Base-by-base conservation (phyloP, 2,797 vertebrate species). In the Bovichtus variegatus region DNA sequence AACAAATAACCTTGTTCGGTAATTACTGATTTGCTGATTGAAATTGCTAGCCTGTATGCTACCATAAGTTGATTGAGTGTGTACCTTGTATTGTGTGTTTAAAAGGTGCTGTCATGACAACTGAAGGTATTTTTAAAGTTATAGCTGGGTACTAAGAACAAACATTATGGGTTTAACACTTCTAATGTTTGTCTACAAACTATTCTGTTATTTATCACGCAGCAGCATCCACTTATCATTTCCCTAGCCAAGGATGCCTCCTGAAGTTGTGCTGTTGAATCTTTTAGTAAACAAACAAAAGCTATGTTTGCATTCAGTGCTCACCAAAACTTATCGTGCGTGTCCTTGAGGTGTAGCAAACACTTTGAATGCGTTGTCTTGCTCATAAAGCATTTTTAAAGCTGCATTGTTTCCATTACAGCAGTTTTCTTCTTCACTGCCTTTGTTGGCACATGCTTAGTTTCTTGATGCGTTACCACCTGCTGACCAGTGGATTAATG, bases 61-160 rank as follows among this genome's bases (percentile, higher is more conserved):
- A 41, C 43, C 0, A 38, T 55, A 54, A 69, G 16, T 21, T 40
- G 40, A 71, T 69, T 58, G 10, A 61, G 29, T 29, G 19, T 59
- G n/a, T 47, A 47, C n/a, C 6, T 27, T 47, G 23, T n/a, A n/a
- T 40, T 79, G 58, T 50, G 41, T 43, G 68, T 60, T 66, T 29
- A 71, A 27, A 19, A 7, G 2, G 31, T 41, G 67, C 53, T 73
- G 68, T 76, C 71, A 70, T 59, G 54, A 46, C 68, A 71, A 61
- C 44, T 3, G 50, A 10, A 50, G 5, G 19, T 71, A 76, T 74
- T 73, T 78, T 53, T 50, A 65, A 54, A 51, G 44, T 19, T 40
- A 36, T 10, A 57, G 43, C 36, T 69, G 6, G 49, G 9, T 47
- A 40, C 4, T 38, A 40, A 47, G 31, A 49, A 62, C 47, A 38